phyloP scores from a whole-genome alignment of 2,113 vertebrate species.

The Ginglymostoma cirratum region DNA sequence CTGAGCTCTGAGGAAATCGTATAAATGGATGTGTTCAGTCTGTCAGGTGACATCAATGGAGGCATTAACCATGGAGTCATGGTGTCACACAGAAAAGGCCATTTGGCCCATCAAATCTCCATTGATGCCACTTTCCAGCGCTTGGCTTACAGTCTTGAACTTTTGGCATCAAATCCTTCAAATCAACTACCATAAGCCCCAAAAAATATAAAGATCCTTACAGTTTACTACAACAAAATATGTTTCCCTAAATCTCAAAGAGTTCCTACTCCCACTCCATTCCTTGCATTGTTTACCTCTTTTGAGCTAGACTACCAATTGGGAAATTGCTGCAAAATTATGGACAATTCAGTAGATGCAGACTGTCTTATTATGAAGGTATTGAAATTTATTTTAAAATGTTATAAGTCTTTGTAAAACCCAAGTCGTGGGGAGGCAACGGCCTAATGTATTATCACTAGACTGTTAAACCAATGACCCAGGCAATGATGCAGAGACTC shows the following conservation, averaged over 20 bases:
- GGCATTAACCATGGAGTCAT: no score
- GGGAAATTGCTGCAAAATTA: background rate
- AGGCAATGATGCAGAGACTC: no score
- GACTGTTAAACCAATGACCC: no score
- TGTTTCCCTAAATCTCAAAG: background rate
- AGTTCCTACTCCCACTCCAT: background rate
- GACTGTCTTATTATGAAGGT: background rate
- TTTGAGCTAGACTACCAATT: background rate
- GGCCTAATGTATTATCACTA: no score
- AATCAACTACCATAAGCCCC: background rate
- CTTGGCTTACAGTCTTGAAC: no score
- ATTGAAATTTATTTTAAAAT: background rate
- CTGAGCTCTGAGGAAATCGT: background rate
- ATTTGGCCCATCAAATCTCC: no score
- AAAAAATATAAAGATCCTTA: background rate
- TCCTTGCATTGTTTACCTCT: background rate
- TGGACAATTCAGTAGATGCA: background rate
- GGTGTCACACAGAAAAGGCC: no score
- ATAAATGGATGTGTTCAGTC: background rate
- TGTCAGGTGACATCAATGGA: background rate
- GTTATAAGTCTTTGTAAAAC: background rate
- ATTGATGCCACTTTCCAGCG: no score
- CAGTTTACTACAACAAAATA: background rate
- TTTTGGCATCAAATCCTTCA: background rate
- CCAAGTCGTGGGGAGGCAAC: background rate